These are phyloP conservation scores for Myxocyprinus asiaticus DNA, from an alignment of 2,113 vertebrate genomes.

Conservation along the genomic window DNA sequence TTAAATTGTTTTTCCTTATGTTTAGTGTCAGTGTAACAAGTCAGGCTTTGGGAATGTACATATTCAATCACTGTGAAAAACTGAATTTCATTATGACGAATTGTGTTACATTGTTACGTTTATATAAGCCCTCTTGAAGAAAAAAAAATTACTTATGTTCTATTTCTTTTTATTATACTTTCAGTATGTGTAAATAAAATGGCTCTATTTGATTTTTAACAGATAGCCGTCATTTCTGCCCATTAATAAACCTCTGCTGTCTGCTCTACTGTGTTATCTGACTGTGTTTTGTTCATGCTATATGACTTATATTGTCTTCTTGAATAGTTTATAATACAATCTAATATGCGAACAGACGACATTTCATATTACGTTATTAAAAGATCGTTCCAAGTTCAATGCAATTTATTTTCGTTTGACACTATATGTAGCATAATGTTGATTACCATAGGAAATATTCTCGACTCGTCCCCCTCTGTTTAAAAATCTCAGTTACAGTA, in stretches of 20 bases:
- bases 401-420: no score
- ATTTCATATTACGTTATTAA: no score
- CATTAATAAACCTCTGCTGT: conserved; percentile 73
- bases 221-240: conserved; percentile 61
- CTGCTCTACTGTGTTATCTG: conserved; percentile 54
- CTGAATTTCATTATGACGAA: conserved; percentile 45
- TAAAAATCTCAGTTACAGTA: no score
- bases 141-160: not conserved
- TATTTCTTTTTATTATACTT: conserved; percentile 22
- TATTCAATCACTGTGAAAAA: conserved; percentile 91
- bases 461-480: no score
- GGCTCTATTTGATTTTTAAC: conserved; percentile 12
- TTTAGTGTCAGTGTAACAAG: conserved; percentile 20
- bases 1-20: conserved; percentile 21
- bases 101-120: not conserved
- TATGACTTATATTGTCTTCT: not conserved
- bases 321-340: no score
- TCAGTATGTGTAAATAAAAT: conserved; percentile 35
- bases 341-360: no score
- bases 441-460: no score
- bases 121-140: not conserved
- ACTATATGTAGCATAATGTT: no score
- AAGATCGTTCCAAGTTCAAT: no score
- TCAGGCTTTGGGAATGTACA: conserved; percentile 67
- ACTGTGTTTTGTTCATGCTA: not conserved